Conservation (phyloP, 2,113 vertebrate species). For the Theristicus caerulescens region DNA sequence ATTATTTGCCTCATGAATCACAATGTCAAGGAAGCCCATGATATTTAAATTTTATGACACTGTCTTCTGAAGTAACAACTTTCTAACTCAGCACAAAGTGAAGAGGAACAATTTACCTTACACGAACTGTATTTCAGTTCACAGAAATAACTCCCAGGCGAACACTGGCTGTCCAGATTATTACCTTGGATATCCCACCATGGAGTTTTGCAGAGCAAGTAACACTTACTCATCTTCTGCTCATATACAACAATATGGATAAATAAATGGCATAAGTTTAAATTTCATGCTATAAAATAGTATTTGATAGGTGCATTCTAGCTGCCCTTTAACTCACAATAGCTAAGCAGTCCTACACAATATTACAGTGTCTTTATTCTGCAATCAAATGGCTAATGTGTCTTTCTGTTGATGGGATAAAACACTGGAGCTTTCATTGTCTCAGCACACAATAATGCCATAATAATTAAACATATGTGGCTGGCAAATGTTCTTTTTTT, state of each 20-base stretch:
- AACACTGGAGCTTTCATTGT: not conserved
- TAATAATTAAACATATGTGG: not conserved
- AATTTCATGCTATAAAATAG: not conserved
- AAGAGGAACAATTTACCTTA: constrained; percentile 43
- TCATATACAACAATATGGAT: not conserved
- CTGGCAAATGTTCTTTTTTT: not conserved
- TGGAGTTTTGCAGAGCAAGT: not conserved
- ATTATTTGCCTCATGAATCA: constrained; percentile 46
- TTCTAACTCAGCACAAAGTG: constrained; percentile 31
- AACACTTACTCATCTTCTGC: not conserved
- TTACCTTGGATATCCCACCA: not conserved
- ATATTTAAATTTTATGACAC: constrained; percentile 56
- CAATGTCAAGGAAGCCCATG: constrained; percentile 31
- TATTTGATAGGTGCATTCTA: not conserved
- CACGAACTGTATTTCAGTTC: not conserved
- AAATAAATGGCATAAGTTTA: constrained; percentile 22
- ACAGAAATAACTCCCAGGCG: constrained; percentile 37
- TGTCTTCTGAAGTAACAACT: constrained; percentile 16
- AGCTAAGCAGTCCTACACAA: not conserved
- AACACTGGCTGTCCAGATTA: constrained; percentile 16
- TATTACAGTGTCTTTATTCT: not conserved
- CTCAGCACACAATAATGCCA: not conserved
- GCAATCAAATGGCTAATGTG: not conserved
- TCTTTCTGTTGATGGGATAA: not conserved
- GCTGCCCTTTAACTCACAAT: not conserved